phyloP scores from a whole-genome alignment of 2,797 vertebrate species.

The Tamandua tetradactyla region DNA sequence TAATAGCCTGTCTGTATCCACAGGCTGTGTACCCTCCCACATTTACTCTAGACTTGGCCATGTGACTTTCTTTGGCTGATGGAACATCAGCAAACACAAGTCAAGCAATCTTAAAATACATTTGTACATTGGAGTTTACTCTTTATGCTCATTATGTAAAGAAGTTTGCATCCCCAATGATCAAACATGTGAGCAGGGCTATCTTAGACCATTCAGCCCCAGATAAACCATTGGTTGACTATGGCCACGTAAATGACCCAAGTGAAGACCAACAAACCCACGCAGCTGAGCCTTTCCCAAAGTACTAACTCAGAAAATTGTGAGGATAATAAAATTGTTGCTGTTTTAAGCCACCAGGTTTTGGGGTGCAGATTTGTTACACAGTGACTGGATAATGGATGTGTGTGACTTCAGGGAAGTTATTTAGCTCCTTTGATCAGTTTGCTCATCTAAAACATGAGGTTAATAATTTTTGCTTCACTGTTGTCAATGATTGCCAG shows the following conservation, averaged over 20 bases:
- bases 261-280: background rate
- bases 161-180: background rate
- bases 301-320: background rate
- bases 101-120: background rate
- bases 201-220: background rate
- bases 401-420: background rate
- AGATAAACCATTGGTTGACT: background rate
- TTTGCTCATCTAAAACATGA: background rate
- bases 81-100: background rate
- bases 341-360: background rate
- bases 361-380: background rate
- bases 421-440: background rate
- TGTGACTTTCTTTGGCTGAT: background rate
- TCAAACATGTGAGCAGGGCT: background rate
- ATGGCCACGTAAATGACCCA: background rate
- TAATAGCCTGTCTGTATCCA: background rate
- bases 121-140: background rate
- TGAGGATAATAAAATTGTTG: background rate
- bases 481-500: background rate
- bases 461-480: background rate
- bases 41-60: background rate
- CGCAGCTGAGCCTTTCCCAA: background rate
- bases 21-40: background rate
- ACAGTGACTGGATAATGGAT: background rate
- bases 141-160: background rate